phyloP scores from a whole-genome alignment of 2,797 vertebrate species.

The Acestrorhynchus altus region DNA sequence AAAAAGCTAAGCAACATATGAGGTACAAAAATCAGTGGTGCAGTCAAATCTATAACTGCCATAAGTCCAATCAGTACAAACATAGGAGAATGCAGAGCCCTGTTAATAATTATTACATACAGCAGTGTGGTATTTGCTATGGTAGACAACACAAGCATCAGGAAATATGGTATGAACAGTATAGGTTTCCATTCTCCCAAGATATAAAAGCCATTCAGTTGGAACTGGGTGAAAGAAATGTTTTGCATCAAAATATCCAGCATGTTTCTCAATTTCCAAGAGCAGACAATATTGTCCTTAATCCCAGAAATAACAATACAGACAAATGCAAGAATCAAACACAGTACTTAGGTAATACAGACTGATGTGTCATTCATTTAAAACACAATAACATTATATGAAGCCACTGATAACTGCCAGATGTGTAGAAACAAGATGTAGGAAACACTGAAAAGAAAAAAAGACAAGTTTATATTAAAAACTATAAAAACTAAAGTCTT shows the following conservation, averaged over 20 bases:
- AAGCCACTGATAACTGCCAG: background rate
- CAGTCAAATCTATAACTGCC: conserved; percentile 57
- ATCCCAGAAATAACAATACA: too few species aligned
- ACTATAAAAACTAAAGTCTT: background rate
- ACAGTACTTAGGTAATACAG: too few species aligned
- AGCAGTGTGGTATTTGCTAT: conserved; percentile 60
- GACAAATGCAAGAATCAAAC: too few species aligned
- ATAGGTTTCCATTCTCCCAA: conserved; percentile 49
- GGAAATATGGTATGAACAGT: conserved; percentile 52
- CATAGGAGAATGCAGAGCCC: conserved; percentile 69
- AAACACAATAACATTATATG: background rate
- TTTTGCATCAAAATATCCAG: conserved; percentile 18
- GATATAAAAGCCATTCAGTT: conserved; percentile 42
- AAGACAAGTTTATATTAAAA: background rate
- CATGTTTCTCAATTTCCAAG: background rate
- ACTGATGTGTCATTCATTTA: background rate
- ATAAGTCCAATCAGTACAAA: conserved; percentile 68
- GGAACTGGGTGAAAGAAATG: conserved; percentile 49
- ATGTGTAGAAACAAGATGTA: background rate
- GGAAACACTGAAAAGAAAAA: background rate
- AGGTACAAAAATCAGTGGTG: conserved; percentile 64
- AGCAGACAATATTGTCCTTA: background rate
- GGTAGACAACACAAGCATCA: conserved; percentile 55
- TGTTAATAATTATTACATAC: conserved; percentile 54
- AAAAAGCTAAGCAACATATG: conserved; percentile 64